Evolutionary conservation across 2,888 invertebrate species (phyloP), one percentile per base, ranked within the genome.

Genomic region (Megaustenia siamemsis): DNA sequence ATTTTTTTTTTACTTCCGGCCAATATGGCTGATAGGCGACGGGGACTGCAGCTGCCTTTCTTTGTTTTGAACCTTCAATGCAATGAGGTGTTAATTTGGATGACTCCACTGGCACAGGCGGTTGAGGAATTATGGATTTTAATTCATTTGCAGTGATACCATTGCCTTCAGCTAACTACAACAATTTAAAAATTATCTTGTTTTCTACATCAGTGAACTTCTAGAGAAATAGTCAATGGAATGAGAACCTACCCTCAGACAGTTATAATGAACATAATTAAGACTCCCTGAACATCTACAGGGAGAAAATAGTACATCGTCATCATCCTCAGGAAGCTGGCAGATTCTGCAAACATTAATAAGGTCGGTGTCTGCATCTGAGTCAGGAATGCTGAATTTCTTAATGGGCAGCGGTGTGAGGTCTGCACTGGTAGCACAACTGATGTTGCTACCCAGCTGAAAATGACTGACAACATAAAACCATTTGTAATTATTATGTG

Each of bases 241-340:
- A n/a, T n/a, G n/a, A 68, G 40, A n/a, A 88, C 93, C 89, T 87
- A 94, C 95, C 94, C 94, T 94, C 32, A 95, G 92, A 91, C 95
- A 95, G 78, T 93, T 92, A 85, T 94, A 93, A 89, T 95, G 95
- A 56, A 95, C 95, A 90, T 93, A 95, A 88, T 94, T 93, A 90
- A 95, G 93, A 24, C 95, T 94, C 35, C 95, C 95, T 43, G 95
- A 92, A 89, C 95, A 95, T 63, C 95, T 91, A 89, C 95, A 95
- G 0, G 95, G 95, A 8, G 95, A 94, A 83, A 95, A 95, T 53
- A 95, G 93, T 5, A 94, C 89, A 76, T 91, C 91, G 18, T 85
- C 86, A 28, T 90, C 90, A 85, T 91, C 92, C 24, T 90, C 93
- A 3, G 92, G 90, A 88, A 92, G 87, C 88, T 95, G 95, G 89